These are phyloP conservation scores for Tautogolabrus adspersus DNA, from an alignment of 2,113 vertebrate species.

Conservation along the genomic window DNA sequence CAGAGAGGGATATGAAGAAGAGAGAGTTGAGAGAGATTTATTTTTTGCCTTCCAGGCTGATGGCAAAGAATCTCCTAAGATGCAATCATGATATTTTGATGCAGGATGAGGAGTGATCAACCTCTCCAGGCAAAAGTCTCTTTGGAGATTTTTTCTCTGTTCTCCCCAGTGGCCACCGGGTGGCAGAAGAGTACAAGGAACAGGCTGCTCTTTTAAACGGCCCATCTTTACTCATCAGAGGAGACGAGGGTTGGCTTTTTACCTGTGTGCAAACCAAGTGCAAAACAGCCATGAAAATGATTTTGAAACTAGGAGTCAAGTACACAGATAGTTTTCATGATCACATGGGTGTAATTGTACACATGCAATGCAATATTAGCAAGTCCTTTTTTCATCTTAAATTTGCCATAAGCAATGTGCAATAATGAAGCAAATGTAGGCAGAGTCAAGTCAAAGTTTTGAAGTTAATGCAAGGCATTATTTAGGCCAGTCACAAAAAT, in stretches of 20 bases:
- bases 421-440: conserved; percentile 37
- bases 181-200: conserved; percentile 86
- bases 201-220: conserved; percentile 43
- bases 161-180: conserved; percentile 77
- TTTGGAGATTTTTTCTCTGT: conserved; percentile 45
- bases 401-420: background rate
- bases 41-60: conserved; percentile 75
- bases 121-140: conserved; percentile 61
- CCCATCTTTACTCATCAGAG: conserved; percentile 42
- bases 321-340: conserved; percentile 42
- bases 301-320: conserved; percentile 44
- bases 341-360: conserved; percentile 45
- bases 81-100: conserved; percentile 79
- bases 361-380: conserved; percentile 26
- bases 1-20: conserved; percentile 63
- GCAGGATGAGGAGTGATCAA: conserved; percentile 68
- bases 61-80: conserved; percentile 75
- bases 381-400: background rate
- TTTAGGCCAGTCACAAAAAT: background rate
- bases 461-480: background rate
- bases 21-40: conserved; percentile 65
- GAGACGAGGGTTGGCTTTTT: conserved; percentile 19
- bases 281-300: conserved; percentile 52
- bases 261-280: conserved; percentile 28
- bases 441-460: background rate